phyloP scores from a whole-genome alignment of 2,797 vertebrate species.

The Nannoperca australis region DNA sequence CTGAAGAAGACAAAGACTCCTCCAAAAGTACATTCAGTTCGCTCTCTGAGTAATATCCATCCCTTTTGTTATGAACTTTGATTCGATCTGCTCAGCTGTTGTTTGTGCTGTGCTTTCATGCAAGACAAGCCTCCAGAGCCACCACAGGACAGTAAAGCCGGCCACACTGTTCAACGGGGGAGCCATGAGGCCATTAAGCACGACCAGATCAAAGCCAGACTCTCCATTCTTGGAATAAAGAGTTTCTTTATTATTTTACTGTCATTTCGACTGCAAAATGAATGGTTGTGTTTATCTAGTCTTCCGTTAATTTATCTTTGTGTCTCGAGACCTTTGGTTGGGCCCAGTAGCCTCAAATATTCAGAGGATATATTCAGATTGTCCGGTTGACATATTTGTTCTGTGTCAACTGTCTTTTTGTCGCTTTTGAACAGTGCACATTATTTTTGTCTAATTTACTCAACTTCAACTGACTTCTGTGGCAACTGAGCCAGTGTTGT shows the following conservation, averaged over 20 bases:
- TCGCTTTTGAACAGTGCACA: slow-evolving; percentile 40
- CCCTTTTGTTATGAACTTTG: slow-evolving; percentile 49
- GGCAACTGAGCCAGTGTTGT: not conserved
- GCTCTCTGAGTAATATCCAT: slow-evolving; percentile 21
- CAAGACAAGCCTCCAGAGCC: slow-evolving; percentile 39
- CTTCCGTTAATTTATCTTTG: slow-evolving; percentile 50
- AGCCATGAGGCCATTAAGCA: slow-evolving; percentile 50
- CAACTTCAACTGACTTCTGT: not conserved
- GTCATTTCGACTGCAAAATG: slow-evolving; percentile 45
- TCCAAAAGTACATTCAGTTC: slow-evolving; percentile 23
- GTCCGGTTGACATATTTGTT: slow-evolving; percentile 54
- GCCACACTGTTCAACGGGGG: slow-evolving; percentile 54
- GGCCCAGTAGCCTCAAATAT: slow-evolving; percentile 31
- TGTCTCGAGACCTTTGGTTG: slow-evolving; percentile 35
- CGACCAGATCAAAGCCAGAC: slow-evolving; percentile 60
- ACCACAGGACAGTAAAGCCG: slow-evolving; percentile 53
- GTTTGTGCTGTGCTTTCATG: slow-evolving; percentile 52
- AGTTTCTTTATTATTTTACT: slow-evolving; percentile 50
- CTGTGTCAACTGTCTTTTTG: slow-evolving; percentile 43
- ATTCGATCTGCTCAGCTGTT: slow-evolving; percentile 58
- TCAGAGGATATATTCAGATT: slow-evolving; percentile 10
- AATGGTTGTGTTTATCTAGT: slow-evolving; percentile 56
- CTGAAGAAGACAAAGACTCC: slow-evolving; percentile 51
- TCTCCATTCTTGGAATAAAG: slow-evolving; percentile 47
- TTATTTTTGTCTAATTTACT: slow-evolving; percentile 25